Base-by-base conservation (phyloP, 2,797 vertebrate species). In the Ptychobarbus kaznakovi region DNA sequence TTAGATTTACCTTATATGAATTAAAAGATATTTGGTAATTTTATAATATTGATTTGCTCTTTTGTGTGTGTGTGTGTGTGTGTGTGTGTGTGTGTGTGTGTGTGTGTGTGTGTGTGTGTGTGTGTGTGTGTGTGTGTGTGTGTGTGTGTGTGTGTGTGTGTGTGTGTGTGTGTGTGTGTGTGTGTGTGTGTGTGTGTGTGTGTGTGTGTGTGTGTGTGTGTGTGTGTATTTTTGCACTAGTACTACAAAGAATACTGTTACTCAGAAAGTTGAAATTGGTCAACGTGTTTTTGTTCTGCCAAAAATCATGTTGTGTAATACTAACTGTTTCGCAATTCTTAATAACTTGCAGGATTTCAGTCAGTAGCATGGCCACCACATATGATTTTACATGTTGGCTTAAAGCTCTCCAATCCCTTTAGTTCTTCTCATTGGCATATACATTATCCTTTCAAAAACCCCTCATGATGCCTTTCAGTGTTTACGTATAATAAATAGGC, bases 401-500 rank as follows among this genome's bases (percentile, higher is more conserved):
- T 83, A n/a, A 79, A 63, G 13, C 65, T 49, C 65, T 25, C n/a
- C 63, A 49, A n/a, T 78, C 79, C 51, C 22, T 76, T 86, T 38
- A 28, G 51, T 70, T 25, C 86, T 66, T 56, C 63, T 11, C 68
- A 73, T 16, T n/a, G 42, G 56, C 58, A 32, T 73, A 56, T 13
- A 40, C 88, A 91, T 91, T 72, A 73, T 75, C 87, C 89, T 90
- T 93, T 94, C 93, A 92, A 93, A 92, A 91, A 85, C 88, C 72
- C 28, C 90, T 28, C 28, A 72, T 46, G 25, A 72, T 80, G 20
- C 40, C 49, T 53, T 73, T 75, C 81, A 92, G 66, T 92, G 92
- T 92, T 88, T 89, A 92, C 87, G 90, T 80, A 83, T 92, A 90
- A 88, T 92, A 93, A 94, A 93, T 89, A 88, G 90, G 87, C 92